Conservation (phyloP, 2,113 vertebrate species). For the Pterocles gutturalis region DNA sequence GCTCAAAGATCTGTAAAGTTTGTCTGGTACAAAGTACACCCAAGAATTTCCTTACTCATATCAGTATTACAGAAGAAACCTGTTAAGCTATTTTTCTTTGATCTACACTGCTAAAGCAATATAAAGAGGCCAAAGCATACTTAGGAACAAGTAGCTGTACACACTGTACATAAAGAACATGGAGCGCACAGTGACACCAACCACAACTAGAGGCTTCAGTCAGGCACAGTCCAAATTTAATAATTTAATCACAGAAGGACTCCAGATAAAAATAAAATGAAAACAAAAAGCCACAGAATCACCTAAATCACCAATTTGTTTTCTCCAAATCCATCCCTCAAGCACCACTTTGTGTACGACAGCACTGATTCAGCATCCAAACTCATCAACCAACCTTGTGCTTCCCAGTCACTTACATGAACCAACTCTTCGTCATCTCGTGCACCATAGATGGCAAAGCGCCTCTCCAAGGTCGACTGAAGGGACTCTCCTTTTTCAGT, state of each 20-base stretch:
- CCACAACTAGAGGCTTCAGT: background rate
- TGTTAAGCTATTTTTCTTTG: background rate
- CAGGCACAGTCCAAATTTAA: background rate
- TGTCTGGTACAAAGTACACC: background rate
- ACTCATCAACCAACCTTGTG: background rate
- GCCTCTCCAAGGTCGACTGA: conserved; percentile 79
- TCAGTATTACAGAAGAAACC: background rate
- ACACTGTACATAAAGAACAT: background rate
- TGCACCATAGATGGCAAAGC: conserved; percentile 85
- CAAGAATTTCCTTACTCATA: background rate
- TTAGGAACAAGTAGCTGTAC: background rate
- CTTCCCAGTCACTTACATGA: conserved; percentile 79
- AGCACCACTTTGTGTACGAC: background rate
- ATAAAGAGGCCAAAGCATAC: background rate
- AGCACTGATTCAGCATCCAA: background rate
- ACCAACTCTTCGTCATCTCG: conserved; percentile 89
- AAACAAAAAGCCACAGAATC: background rate
- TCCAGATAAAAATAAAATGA: background rate
- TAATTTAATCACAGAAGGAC: background rate
- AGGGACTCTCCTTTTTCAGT: conserved; percentile 72
- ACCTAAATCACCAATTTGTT: background rate
- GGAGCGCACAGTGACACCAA: rapidly evolving
- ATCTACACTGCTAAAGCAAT: background rate
- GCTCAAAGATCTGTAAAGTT: background rate
- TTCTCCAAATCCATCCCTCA: background rate